Base-by-base conservation (phyloP, 2,113 vertebrate genomes). In the Megalops atlanticus region DNA sequence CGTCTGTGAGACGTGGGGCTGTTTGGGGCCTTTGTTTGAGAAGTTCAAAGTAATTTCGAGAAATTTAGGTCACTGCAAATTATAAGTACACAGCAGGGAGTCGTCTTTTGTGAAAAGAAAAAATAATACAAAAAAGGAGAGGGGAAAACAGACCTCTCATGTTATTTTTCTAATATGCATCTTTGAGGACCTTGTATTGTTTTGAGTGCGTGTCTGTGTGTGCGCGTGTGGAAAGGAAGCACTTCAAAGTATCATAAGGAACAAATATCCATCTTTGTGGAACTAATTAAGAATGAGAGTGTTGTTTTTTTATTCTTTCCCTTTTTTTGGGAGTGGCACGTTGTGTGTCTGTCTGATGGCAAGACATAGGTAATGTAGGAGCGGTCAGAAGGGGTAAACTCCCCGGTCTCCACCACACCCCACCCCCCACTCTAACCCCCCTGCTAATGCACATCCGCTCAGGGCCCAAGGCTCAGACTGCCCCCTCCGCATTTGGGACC, bases 401-500 rank as follows among this genome's bases (percentile, higher is more conserved):
- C 86, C 40, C 39, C 40, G 83, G 38, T 16, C 36, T 36, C 39
- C 36, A 36, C 36, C 38, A 36, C 8, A 16, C 10, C 38, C 38
- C 72, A 0, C 24, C n/a, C 41, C 3, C 40, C n/a, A 27, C 3
- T 10, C 24, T 41, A 18, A 54, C 38, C 58, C n/a, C 74, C 36
- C 43, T 83, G 79, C 85, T 86, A 76, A 73, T 86, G 85, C 76
- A 85, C 84, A 35, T 81, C 41, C 33, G 73, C 87, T 43, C 43
- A 45, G 92, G 77, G 91, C 92, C 91, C 89, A 89, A 88, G 38
- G 64, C 58, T 24, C n/a, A 21, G 33, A 68, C 91, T 91, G 90
- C 88, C 89, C 90, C 87, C 91, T 92, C 92, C 90, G 91, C 89
- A 92, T 93, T 89, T 89, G 87, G 88, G 21, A 83, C 88, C 45